Base-by-base conservation (phyloP, 2,113 vertebrate species). In the Psettodes erumei region DNA sequence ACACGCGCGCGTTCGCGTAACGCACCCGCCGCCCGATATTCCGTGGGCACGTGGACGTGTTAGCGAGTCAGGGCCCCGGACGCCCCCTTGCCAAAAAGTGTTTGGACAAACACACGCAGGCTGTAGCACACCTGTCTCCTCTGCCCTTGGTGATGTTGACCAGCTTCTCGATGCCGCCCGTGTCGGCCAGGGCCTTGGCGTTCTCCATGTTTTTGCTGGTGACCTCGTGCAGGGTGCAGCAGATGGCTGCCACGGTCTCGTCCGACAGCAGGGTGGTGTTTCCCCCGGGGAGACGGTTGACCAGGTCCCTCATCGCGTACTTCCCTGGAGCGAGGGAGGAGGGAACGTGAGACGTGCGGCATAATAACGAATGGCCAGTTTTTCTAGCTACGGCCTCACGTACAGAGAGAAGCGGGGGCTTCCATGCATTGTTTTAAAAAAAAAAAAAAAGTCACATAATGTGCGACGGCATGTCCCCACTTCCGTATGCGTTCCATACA, bases 121-220 rank as follows among this genome's bases (percentile, higher is more conserved):
- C 54, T 32, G 73, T n/a, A 55, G 15, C 85, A 79, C 91, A 94
- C 98, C 97, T 97, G 92, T 99, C 98, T 69, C 97, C 97, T 83
- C 96, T 94, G 76, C 96, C 96, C 91, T 97, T 98, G 19, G 98
- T 98, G 86, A 99, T 99, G 93, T 96, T 97, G 92, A 99, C 96
- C 86, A 99, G 95, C 88, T 99, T 99, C 82, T 98, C 98, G 43
- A 99, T 97, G 3, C 98, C 98, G 0, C 98, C 98, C 0, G 97
- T 97, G 77, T 99, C 97, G 0, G 97, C 97, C 56, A 99, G 90
- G n/a, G 98, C 97, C 77, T 99, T 99, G 79, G 98, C 98, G 0
- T 99, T 99, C 86, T 99, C 98, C 98, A 99, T 98, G 93, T 99
- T 99, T 75, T 97, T 99, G 87, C 97, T 99, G 42, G 96, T 97